Evolutionary conservation across 1,140 invertebrate species (phyloP), one percentile per base, ranked within the genome.

Genomic region (Drosophila grimshawi): DNA sequence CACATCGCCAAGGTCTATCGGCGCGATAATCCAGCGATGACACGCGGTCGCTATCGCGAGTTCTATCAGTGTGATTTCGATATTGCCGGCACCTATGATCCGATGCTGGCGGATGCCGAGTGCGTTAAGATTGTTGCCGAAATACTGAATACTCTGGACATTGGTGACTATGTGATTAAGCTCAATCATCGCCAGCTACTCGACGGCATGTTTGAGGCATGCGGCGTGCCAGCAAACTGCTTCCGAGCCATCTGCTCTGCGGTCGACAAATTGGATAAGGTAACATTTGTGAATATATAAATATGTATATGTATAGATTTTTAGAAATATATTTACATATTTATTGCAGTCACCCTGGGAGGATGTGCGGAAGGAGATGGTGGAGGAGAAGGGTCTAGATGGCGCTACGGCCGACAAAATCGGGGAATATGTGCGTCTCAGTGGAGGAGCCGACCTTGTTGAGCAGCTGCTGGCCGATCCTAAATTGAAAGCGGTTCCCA

Each of bases 51-150:
- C 76, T 99, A 98, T 92, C 94, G 99, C 63, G 99, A 99, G 92
- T 99, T 99, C 94, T 99, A 98, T 93, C 99, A 99, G 94, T 99
- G 99, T 95, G 99, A 99, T 95, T 99, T 99, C 93, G 99, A 99
- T 92, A 99, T 99, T 81, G 98, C 99, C 72, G 99, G 99, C 29
- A 95, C 96, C 64, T 99, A 98, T 91, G 98, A 99, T 93, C 94
- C 95, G 0, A 99, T 99, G 99, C 93, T 99, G 67, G 97, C 99
- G 0, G 99, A 99, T 93, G 96, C 97, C 2, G 99, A 99, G 93
- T 99, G 99, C 92, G 94, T 99, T 0, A 96, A 96, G 90, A 96
- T 99, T 63, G 96, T 99, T 0, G 94, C 95, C 49, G 98, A 99
- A 94, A 97, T 99, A 52, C 93, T 99, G 3, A 94, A 95, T 52